A percentile compares a stretch with the other conserved stretches of the same genome.
phyloP scores from a whole-genome alignment of 2,113 vertebrate species.

The Dipodomys merriami region DNA sequence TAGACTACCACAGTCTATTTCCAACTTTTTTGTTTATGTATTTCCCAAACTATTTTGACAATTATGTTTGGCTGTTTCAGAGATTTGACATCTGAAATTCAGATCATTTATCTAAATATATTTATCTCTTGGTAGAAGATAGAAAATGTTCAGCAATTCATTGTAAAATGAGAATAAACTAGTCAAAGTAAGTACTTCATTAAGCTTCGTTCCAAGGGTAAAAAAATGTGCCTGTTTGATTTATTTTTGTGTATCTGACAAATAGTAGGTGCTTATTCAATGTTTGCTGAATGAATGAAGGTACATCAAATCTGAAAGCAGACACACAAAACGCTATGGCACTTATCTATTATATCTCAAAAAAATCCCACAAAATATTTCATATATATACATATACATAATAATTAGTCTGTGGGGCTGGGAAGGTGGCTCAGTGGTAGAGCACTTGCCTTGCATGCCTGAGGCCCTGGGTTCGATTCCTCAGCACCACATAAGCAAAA shows the following conservation, averaged over 20 bases:
- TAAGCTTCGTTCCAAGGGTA: not conserved
- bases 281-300: conserved; percentile 14
- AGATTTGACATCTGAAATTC: not conserved
- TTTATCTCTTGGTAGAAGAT: not conserved
- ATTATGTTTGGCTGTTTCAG: not conserved
- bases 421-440: too few species aligned
- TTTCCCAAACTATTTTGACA: conserved; percentile 23
- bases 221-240: not conserved
- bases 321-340: not conserved
- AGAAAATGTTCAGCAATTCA: not conserved
- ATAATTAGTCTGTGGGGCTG: too few species aligned
- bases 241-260: not conserved
- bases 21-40: not conserved
- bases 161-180: not conserved
- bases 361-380: not conserved
- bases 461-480: too few species aligned
- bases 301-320: not conserved
- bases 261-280: not conserved
- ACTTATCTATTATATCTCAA: not conserved
- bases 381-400: too few species aligned
- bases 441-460: too few species aligned
- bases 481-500: too few species aligned
- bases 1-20: not conserved
- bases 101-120: not conserved
- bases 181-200: conserved; percentile 33